phyloP scores from a whole-genome alignment of 2,113 vertebrate species.

The Peromyscus maniculatus region DNA sequence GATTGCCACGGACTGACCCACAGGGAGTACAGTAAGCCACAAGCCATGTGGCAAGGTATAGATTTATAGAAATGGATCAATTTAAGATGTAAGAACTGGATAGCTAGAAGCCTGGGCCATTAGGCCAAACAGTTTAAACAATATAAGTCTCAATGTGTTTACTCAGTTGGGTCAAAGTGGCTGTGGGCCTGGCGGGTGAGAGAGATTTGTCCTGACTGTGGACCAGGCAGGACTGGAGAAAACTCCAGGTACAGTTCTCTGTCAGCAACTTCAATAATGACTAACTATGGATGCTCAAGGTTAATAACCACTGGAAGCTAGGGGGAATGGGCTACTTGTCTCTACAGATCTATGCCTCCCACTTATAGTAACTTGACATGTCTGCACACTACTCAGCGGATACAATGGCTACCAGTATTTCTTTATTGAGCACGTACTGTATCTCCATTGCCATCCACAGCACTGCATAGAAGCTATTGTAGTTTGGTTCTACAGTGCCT shows the following conservation, averaged over 20 bases:
- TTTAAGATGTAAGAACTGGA: too few relatives aligned
- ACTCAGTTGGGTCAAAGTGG: too few relatives aligned
- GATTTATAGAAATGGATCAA: too few relatives aligned
- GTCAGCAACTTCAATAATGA: background rate
- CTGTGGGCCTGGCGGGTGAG: too few relatives aligned
- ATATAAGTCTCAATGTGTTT: too few relatives aligned
- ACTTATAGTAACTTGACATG: background rate
- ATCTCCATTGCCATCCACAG: background rate
- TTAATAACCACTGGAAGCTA: background rate
- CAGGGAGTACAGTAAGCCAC: too few relatives aligned
- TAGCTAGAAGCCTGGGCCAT: too few relatives aligned
- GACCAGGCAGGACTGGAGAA: too few relatives aligned
- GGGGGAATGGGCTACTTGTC: background rate
- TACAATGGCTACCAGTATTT: rapidly evolving
- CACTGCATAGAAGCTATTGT: background rate
- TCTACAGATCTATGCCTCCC: background rate
- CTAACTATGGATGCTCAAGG: background rate
- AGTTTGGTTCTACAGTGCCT: background rate
- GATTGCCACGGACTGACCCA: too few relatives aligned
- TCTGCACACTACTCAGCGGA: background rate
- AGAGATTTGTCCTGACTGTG: too few relatives aligned
- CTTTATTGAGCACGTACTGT: background rate
- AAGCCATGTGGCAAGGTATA: too few relatives aligned
- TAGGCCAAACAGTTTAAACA: too few relatives aligned
- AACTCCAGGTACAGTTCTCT: background rate